Conservation (phyloP, 2,888 invertebrate genomes). For the Thecophora atra region DNA sequence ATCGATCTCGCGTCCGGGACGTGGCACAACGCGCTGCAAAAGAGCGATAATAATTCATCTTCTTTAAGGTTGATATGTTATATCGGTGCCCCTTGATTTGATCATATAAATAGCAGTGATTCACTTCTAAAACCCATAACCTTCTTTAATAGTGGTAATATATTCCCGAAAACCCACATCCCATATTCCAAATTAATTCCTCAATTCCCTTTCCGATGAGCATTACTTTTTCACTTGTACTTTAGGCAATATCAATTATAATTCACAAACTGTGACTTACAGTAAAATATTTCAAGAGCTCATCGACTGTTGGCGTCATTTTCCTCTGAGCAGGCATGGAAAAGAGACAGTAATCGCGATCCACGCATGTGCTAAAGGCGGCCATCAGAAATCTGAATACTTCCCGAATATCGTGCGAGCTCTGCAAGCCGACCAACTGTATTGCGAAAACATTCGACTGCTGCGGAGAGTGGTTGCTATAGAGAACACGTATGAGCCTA, state of each 20-base stretch:
- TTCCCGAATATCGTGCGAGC: slow-evolving; percentile 66
- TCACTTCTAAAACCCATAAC: too few species aligned
- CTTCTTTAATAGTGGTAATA: too few species aligned
- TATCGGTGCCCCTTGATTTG: too few species aligned
- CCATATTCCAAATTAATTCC: too few species aligned
- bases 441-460: slow-evolving; percentile 52
- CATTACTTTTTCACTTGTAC: too few species aligned
- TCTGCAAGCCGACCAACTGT: slow-evolving; percentile 53
- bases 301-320: slow-evolving; percentile 27
- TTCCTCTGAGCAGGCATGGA: slow-evolving; percentile 45
- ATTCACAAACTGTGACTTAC: slow-evolving; percentile 46
- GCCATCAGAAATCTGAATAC: slow-evolving; percentile 71
- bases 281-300: slow-evolving; percentile 53
- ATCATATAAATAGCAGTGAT: too few species aligned
- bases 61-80: too few species aligned
- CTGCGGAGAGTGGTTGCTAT: slow-evolving; percentile 32
- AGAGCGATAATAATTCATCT: background rate
- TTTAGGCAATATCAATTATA: background rate
- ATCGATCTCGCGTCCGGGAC: slow-evolving; percentile 48
- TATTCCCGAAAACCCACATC: background rate
- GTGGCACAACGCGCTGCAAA: slow-evolving; percentile 52
- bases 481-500: slow-evolving; percentile 29
- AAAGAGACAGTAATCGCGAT: slow-evolving; percentile 69
- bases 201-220: too few species aligned
- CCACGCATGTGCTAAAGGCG: slow-evolving; percentile 74